Conservation (phyloP, 2,113 vertebrate species). For the Lynx canadensis region DNA sequence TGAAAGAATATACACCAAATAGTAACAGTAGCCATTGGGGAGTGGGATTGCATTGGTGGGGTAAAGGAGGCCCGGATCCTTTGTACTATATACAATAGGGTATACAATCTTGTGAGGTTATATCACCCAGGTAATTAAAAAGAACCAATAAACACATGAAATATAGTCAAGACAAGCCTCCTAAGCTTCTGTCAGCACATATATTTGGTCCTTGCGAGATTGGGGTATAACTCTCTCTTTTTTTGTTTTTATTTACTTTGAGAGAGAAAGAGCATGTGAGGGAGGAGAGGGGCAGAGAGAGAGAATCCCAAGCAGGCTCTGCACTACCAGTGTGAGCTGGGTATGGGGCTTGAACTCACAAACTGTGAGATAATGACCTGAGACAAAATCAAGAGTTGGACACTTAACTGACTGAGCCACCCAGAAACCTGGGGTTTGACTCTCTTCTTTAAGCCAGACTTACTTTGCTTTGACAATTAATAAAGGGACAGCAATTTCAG, state of each 20-base stretch:
- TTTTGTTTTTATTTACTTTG: too few relatives aligned
- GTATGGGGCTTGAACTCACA: too few relatives aligned
- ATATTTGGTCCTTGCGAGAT: background rate
- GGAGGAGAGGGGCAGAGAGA: too few relatives aligned
- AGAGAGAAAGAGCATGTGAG: too few relatives aligned
- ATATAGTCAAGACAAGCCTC: background rate
- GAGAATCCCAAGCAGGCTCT: too few relatives aligned
- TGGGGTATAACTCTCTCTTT: background rate
- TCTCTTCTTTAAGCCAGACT: background rate
- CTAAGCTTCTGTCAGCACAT: background rate
- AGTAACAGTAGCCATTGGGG: background rate
- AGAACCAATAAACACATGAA: background rate
- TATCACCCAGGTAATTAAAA: background rate
- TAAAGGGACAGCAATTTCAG: background rate
- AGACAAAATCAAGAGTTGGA: too few relatives aligned
- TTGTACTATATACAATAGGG: background rate
- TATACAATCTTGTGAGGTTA: background rate
- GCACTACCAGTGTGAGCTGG: accelerated
- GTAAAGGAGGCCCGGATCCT: background rate
- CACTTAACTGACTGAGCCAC: too few relatives aligned
- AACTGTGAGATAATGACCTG: too few relatives aligned
- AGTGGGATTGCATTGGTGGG: too few relatives aligned
- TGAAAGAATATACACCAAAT: background rate
- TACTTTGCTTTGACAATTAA: background rate
- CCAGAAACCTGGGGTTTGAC: too few relatives aligned